phyloP scores from a whole-genome alignment of 2,797 vertebrate species.

The Gila robusta region DNA sequence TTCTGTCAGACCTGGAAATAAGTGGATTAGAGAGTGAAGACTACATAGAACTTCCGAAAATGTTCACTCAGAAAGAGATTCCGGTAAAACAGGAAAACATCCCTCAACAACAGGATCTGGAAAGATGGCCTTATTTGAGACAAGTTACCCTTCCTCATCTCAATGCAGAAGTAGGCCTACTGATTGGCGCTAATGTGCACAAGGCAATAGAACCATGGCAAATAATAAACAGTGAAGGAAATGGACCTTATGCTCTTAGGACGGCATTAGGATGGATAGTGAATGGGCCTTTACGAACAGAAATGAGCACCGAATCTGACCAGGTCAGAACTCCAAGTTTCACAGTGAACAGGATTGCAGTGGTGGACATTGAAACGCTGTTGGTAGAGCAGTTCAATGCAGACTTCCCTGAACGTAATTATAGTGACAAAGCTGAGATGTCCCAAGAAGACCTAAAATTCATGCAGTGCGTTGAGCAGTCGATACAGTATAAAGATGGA shows the following conservation, averaged over 20 bases:
- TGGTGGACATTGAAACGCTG: slow-evolving; percentile 1
- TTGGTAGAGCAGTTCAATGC: background rate
- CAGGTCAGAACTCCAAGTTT: background rate
- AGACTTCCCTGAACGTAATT: background rate
- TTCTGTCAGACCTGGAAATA: too few species aligned
- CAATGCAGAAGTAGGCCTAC: slow-evolving; percentile 1
- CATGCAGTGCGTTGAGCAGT: too few species aligned
- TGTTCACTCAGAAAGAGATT: slow-evolving; percentile 27
- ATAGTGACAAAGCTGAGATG: background rate
- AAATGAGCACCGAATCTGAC: background rate
- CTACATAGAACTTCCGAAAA: background rate
- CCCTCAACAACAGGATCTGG: background rate
- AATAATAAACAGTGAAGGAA: slow-evolving; percentile 26
- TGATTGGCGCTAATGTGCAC: slow-evolving; percentile 23
- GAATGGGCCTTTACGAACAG: slow-evolving; percentile 6
- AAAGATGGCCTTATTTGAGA: slow-evolving; percentile 3
- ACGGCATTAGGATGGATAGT: slow-evolving; percentile 35
- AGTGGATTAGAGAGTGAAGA: background rate
- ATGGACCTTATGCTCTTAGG: slow-evolving; percentile 31
- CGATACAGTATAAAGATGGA: too few species aligned
- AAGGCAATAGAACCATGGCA: slow-evolving; percentile 30
- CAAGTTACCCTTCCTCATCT: background rate
- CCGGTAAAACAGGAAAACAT: slow-evolving; percentile 8
- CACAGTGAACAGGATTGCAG: too few species aligned
- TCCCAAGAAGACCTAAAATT: background rate